A percentile compares a stretch with the other conserved stretches of the same genome.
These are phyloP conservation scores for Amyelois transitella DNA, from an alignment of 1,140 invertebrate genomes.

Conservation along the genomic window DNA sequence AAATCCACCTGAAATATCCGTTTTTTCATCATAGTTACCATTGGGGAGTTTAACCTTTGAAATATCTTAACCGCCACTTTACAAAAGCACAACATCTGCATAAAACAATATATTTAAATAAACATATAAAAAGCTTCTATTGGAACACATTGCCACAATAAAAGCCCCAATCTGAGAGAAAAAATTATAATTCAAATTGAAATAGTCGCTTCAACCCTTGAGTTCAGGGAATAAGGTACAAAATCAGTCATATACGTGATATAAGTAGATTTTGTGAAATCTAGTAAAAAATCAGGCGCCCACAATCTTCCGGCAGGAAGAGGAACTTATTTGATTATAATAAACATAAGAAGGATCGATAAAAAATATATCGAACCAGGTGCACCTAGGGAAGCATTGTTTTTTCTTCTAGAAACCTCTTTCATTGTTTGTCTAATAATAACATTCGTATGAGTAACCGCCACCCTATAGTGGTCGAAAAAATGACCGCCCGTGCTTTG, in stretches of 20 bases:
- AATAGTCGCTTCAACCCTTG: constrained; percentile 15
- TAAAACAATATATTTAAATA: constrained; percentile 48
- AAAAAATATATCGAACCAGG: constrained; percentile 60
- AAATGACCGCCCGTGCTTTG: constrained; percentile 20
- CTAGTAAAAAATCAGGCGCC: constrained; percentile 48
- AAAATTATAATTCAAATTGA: constrained; percentile 22
- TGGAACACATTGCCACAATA: constrained; percentile 50
- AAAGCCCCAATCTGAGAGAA: constrained; percentile 18
- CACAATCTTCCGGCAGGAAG: constrained; percentile 63
- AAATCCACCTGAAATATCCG: too few relatives aligned
- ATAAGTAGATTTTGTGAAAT: constrained; percentile 20
- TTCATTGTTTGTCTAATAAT: constrained; percentile 60
- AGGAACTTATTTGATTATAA: constrained; percentile 71
- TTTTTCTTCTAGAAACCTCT: constrained; percentile 35
- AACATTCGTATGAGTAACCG: constrained; percentile 35
- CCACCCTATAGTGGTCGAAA: constrained; percentile 42
- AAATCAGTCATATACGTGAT: constrained; percentile 2
- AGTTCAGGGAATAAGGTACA: constrained; percentile 18
- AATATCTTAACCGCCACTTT: background rate
- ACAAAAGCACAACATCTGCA: constrained; percentile 41
- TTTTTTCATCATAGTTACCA: too few relatives aligned
- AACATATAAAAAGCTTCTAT: constrained; percentile 40
- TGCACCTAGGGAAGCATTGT: constrained; percentile 40
- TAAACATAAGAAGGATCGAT: constrained; percentile 47
- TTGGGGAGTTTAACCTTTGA: too few relatives aligned